These are phyloP conservation scores for Ageneiosus marmoratus DNA, from an alignment of 2,113 vertebrate genomes.

Conservation along the genomic window DNA sequence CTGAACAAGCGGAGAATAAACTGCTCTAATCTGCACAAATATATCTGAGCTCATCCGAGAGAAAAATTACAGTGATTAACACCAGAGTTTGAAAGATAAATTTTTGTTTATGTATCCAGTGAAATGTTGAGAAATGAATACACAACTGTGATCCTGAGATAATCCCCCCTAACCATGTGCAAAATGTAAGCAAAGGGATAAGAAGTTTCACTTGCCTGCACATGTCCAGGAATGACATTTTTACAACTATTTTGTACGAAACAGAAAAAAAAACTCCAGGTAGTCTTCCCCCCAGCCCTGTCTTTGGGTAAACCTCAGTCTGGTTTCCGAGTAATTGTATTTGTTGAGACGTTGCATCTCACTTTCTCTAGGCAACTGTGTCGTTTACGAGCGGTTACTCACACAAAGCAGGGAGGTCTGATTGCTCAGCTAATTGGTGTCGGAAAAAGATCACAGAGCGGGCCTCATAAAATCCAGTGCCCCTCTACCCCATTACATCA, in stretches of 20 bases:
- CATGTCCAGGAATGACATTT: conserved; percentile 47
- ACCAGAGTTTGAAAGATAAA: conserved; percentile 30
- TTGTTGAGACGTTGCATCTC: conserved; percentile 64
- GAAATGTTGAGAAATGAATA: conserved; percentile 36
- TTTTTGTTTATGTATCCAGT: conserved; percentile 40
- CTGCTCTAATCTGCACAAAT: conserved; percentile 1
- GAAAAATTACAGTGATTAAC: conserved; percentile 36
- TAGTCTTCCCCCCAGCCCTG: conserved; percentile 7
- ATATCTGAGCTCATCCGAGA: conserved; percentile 18
- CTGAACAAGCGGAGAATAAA: conserved; percentile 18
- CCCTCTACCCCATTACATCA: conserved; percentile 70
- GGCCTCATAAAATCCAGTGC: conserved; percentile 63
- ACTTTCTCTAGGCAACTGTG: conserved; percentile 69
- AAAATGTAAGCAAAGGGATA: conserved; percentile 28
- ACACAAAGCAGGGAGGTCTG: conserved; percentile 68
- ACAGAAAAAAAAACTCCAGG: conserved; percentile 14
- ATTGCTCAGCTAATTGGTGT: conserved; percentile 78
- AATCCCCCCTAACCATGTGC: conserved; percentile 20
- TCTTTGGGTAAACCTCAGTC: conserved; percentile 27
- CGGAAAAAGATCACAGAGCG: conserved; percentile 71
- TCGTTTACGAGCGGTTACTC: conserved; percentile 65
- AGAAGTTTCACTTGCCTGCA: conserved; percentile 26
- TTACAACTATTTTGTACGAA: conserved; percentile 39
- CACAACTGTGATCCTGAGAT: conserved; percentile 10
- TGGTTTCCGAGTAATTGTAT: conserved; percentile 45